Percentiles rank a stretch among this genome's conserved stretches.
phyloP scores from a whole-genome alignment of 2,888 invertebrate genomes.

The Keiferia lycopersicella region DNA sequence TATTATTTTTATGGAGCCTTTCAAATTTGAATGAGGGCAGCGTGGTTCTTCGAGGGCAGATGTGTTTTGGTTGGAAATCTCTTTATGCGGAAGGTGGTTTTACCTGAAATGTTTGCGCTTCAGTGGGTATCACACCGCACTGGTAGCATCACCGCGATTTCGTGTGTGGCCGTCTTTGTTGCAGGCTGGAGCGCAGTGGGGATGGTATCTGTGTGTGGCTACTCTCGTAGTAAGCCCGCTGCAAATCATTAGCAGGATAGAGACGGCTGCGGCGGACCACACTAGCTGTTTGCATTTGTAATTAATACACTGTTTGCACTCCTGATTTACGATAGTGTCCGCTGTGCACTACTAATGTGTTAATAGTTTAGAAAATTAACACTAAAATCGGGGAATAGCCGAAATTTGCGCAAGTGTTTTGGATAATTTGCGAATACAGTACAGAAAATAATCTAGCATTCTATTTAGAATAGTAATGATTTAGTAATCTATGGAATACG shows the following conservation, averaged over 20 bases:
- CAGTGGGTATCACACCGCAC: not conserved
- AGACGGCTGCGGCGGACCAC: conserved; percentile 76
- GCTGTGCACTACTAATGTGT: conserved; percentile 74
- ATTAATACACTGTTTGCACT: conserved; percentile 80
- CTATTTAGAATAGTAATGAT: not conserved
- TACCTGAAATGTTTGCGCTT: not conserved
- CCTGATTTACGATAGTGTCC: conserved; percentile 77
- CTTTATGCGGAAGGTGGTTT: not conserved
- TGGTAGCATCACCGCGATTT: not conserved
- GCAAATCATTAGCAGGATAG: conserved; percentile 80
- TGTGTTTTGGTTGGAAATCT: conserved; percentile 30
- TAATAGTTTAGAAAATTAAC: conserved; percentile 76
- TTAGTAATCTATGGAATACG: not conserved
- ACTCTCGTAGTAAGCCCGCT: conserved; percentile 39
- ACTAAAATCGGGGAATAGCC: conserved; percentile 29
- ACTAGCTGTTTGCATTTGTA: conserved; percentile 80
- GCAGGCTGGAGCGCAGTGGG: not conserved
- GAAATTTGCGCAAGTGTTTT: not conserved
- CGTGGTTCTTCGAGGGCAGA: conserved; percentile 29
- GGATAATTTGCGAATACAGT: not conserved
- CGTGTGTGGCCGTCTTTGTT: conserved; percentile 9
- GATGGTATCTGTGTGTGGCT: conserved; percentile 21
- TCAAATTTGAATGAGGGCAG: conserved; percentile 44
- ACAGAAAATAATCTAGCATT: conserved; percentile 1
- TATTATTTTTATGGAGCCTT: conserved; percentile 48